A percentile compares a stretch with the other conserved stretches of the same genome.
These are phyloP conservation scores for Talpa occidentalis DNA, from an alignment of 2,113 vertebrate species.

Conservation along the genomic window DNA sequence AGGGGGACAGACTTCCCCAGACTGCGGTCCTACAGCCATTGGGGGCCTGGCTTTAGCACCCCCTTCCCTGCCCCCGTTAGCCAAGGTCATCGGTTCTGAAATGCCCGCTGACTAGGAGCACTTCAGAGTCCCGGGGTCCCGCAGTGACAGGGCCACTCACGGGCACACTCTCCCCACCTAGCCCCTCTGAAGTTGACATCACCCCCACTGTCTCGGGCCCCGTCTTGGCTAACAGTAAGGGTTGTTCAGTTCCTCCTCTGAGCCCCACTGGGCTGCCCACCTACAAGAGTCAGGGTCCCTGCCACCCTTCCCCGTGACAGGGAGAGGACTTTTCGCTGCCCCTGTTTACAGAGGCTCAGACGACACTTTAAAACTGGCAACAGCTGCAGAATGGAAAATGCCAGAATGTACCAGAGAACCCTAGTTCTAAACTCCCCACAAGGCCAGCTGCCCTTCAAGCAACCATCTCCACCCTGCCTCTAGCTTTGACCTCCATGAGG, in stretches of 20 bases:
- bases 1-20: background rate
- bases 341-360: background rate
- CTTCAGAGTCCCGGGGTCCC: fast-evolving
- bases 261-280: background rate
- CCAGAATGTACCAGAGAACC: background rate
- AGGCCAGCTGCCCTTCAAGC: background rate
- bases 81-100: background rate
- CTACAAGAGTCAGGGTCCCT: background rate
- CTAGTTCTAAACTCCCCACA: background rate
- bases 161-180: fast-evolving
- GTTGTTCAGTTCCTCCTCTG: background rate
- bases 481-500: background rate
- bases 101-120: fast-evolving
- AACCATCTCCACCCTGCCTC: background rate
- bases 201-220: background rate
- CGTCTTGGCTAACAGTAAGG: background rate
- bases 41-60: background rate
- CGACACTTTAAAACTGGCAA: background rate
- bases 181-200: fast-evolving
- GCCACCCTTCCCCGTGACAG: background rate
- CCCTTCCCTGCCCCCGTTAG: background rate
- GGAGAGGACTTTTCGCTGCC: background rate
- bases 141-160: fast-evolving
- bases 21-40: fast-evolving
- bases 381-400: background rate